Evolutionary conservation across 2,797 vertebrate species (phyloP).

Genomic region (Pseudopleuronectes americanus): DNA sequence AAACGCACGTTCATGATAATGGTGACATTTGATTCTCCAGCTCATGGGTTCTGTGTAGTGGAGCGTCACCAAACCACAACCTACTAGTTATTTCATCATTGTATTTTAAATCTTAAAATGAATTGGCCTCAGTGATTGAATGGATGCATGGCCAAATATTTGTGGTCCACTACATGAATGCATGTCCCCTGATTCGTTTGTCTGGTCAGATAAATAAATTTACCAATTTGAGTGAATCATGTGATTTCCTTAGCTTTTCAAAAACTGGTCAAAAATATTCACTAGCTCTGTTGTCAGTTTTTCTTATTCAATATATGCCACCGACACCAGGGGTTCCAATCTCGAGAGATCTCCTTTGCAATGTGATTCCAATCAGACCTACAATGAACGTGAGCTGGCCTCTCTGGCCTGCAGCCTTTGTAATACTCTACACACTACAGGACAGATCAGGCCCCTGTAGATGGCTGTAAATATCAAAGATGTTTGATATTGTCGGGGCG

Average conservation of each 20-base stretch:
- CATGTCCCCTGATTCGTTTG: too few species aligned
- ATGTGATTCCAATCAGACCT: constrained; percentile 39
- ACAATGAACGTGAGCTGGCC: constrained; percentile 4
- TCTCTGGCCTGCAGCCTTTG: constrained; percentile 18
- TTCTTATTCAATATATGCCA: constrained; percentile 11
- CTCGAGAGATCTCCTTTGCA: constrained; percentile 20
- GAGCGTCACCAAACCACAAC: too few species aligned
- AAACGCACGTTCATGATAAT: too few species aligned
- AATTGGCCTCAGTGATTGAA: background rate
- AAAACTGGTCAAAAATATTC: background rate
- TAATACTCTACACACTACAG: constrained; percentile 30
- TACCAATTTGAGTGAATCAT: too few species aligned
- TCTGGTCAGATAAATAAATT: too few species aligned
- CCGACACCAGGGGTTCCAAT: constrained; percentile 27
- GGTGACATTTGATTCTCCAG: too few species aligned
- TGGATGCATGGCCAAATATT: background rate
- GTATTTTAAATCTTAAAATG: background rate
- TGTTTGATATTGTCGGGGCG: constrained; percentile 48
- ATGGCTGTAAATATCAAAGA: constrained; percentile 54
- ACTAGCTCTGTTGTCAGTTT: constrained; percentile 2
- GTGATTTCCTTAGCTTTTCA: background rate
- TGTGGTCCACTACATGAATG: background rate
- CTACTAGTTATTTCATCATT: too few species aligned
- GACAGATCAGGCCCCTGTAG: constrained; percentile 40
- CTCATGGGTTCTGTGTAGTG: too few species aligned